A percentile compares a stretch with the other conserved stretches of the same genome.
Evolutionary conservation across 1,140 invertebrate genomes (phyloP).

Genomic region (Rhopalosiphum maidis): DNA sequence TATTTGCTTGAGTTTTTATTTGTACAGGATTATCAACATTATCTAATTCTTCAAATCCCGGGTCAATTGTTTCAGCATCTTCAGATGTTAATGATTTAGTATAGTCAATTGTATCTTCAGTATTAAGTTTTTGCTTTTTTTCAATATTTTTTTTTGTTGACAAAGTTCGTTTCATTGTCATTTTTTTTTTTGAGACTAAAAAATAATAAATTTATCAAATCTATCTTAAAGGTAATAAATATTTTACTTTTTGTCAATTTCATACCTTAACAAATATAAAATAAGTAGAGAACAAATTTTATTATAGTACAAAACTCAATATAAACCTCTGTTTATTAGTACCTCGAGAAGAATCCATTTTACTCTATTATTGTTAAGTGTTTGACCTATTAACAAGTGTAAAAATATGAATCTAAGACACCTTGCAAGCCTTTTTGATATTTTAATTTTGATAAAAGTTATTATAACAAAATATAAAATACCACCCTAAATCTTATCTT

Average conservation of each 20-base stretch:
- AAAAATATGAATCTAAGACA: no score
- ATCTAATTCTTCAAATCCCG: not conserved
- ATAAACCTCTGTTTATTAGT: no score
- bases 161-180: constrained; percentile 32
- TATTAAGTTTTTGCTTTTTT: not conserved
- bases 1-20: not conserved
- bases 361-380: no score
- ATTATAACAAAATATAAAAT: no score
- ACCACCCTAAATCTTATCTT: no score
- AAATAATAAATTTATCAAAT: not conserved
- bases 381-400: no score
- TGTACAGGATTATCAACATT: not conserved
- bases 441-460: no score
- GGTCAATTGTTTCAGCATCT: constrained; percentile 27
- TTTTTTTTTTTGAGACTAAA: not conserved
- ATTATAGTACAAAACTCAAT: no score
- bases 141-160: not conserved
- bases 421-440: no score
- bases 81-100: constrained; percentile 35
- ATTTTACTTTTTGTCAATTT: not conserved
- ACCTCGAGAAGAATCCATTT: no score
- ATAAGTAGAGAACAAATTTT: no score
- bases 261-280: no score
- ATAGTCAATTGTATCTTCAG: constrained; percentile 6
- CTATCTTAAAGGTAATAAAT: not conserved